Conservation (phyloP, 2,888 invertebrate species). For the Thalpophila matura region DNA sequence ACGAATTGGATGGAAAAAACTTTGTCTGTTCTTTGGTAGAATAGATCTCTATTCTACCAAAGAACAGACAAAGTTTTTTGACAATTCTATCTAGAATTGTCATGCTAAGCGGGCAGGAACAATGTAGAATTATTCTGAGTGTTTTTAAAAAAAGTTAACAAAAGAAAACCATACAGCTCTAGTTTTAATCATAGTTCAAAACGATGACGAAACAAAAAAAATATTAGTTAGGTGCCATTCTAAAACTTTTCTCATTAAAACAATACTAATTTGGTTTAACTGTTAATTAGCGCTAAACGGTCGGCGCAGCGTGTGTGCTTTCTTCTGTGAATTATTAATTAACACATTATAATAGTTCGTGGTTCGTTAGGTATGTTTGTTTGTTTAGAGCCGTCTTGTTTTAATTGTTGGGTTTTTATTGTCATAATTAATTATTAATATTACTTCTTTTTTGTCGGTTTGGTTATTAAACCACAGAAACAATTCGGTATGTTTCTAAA, state of each 20-base stretch:
- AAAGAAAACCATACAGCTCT: too few relatives aligned
- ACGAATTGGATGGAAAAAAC: too few relatives aligned
- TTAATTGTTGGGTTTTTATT: slow-evolving; percentile 6
- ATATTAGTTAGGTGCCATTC: neutral
- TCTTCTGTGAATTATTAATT: slow-evolving; percentile 36
- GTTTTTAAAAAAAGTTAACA: too few relatives aligned
- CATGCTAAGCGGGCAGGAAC: too few relatives aligned
- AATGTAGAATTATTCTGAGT: too few relatives aligned
- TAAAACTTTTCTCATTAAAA: slow-evolving; percentile 38
- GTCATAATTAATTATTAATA: neutral
- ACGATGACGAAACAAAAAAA: neutral
- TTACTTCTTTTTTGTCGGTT: neutral
- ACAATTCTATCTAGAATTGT: too few relatives aligned
- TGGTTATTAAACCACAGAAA: too few relatives aligned
- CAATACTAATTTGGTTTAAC: slow-evolving; percentile 47
- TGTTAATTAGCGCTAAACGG: slow-evolving; percentile 43
- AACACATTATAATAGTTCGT: slow-evolving; percentile 22
- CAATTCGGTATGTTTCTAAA: too few relatives aligned
- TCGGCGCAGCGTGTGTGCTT: slow-evolving; percentile 24
- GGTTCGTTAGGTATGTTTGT: slow-evolving; percentile 35
- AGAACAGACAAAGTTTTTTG: too few relatives aligned
- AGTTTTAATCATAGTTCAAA: neutral
- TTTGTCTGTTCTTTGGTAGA: too few relatives aligned
- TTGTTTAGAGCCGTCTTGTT: slow-evolving; percentile 20
- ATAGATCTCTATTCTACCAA: too few relatives aligned